Evolutionary conservation across 2,797 vertebrate species (phyloP), one percentile per base, ranked within the genome.

Genomic region (Ateles fusciceps): DNA sequence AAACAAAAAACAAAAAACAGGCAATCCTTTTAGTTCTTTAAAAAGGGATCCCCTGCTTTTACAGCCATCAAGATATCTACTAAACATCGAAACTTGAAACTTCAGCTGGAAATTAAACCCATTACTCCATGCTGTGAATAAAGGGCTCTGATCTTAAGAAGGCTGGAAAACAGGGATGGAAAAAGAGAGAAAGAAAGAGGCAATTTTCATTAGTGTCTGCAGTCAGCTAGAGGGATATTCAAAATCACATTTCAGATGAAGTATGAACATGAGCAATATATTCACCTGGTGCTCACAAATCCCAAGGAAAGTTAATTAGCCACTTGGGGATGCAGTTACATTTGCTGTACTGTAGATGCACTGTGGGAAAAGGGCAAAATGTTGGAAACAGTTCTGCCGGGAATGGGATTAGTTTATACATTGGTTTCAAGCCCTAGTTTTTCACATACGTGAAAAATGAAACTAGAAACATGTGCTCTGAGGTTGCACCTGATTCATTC

Each of bases 241-340:
- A 97, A 88, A 96, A 89, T 91, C 94, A 95, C 81, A 97, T 91
- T 94, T 96, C 75, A 81, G 88, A 97, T 95, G 57, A 89, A 98
- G 84, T 83, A 94, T 24, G 71, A 94, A 42, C 9, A 71, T 0
- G 11, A 96, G 92, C 80, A 78, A 55, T 91, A 86, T 95, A 96
- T 91, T 95, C 80, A 98, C 85, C 55, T 89, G 97, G 50, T 76
- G 19, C 48, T 89, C 6, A 13, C 96, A 97, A 95, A 96, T 94
- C 83, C 93, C 44, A 52, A 33, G 95, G 92, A 97, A 95, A 97
- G 36, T 92, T 97, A 98, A 96, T 95, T 95, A 96, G 95, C 88
- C 96, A 97, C 96, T 83, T 89, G 80, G 90, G 64, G 84, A 96
- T 59, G 61, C 64, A 74, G 64, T 97, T 96, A 78, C 79, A 97